Evolutionary conservation across 2,888 invertebrate species (phyloP), one percentile per base, ranked within the genome.

Genomic region (Pyrocoelia pectoralis): DNA sequence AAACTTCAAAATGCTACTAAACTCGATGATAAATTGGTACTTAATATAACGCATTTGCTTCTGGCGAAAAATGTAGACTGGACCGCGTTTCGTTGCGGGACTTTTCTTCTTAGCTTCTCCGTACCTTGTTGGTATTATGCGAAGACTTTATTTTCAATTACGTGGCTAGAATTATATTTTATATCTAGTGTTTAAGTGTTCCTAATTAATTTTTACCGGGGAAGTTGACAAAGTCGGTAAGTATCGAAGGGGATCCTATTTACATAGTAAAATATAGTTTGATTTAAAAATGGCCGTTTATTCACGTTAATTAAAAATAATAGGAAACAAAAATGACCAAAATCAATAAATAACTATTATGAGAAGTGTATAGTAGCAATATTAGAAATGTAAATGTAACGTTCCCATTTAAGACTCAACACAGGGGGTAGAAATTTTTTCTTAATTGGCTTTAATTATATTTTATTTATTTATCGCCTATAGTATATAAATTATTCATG

Each of bases 1-100:
- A 13, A 56, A 49, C 33, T 48, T 43, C 49, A 19, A 24, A 49
- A 56, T 49, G 49, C 33, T 40, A 13, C 56, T 14, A 50, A 56
- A 29, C 49, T 12, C 12, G 14, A 56, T 56, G 49, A 56, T 56
- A 56, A 56, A 56, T 56, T 17, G 50, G 12, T 12, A 13, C 12
- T 19, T 49, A 56, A 56, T 49, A n/a, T n/a, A 48, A 18, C 33
- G 24, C 46, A 41, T 33, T 43, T 49, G 49, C 19, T 33, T 56
- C 24, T 49, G 12, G 33, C 5, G 24, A 6, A 24, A 3, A 24
- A 24, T 24, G n/a, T n/a, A n/a, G n/a, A n/a, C n/a, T n/a, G n/a
- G n/a, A n/a, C n/a, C n/a, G n/a, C n/a, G n/a, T n/a, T n/a, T n/a
- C n/a, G n/a, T n/a, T n/a, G n/a, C n/a, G n/a, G n/a, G n/a, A n/a